A percentile compares a stretch with the other conserved stretches of the same genome.
phyloP scores from a whole-genome alignment of 2,888 invertebrate species.

The Phania funesta region DNA sequence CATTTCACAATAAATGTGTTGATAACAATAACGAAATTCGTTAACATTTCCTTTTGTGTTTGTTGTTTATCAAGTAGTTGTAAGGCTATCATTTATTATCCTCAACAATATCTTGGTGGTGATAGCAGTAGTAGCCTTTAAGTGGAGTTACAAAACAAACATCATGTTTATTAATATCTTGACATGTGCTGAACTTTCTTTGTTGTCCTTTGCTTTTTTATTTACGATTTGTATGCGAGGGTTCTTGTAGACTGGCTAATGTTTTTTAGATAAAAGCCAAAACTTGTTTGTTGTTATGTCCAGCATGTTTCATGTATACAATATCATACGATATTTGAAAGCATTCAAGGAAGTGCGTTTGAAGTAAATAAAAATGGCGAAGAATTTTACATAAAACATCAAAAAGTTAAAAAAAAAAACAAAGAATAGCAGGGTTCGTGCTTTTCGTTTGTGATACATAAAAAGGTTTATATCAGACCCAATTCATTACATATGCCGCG shows the following conservation, averaged over 20 bases:
- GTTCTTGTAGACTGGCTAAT: not conserved
- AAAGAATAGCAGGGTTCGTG: no score
- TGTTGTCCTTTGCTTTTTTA: not conserved
- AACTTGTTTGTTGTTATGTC: not conserved
- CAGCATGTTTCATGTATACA: no score
- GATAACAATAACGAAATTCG: constrained; percentile 62
- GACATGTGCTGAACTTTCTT: constrained; percentile 15
- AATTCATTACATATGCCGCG: no score
- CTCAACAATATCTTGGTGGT: not conserved
- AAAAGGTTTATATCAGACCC: no score
- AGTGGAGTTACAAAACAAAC: not conserved
- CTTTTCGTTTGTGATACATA: no score
- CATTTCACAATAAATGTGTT: constrained; percentile 57
- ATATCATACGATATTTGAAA: not conserved
- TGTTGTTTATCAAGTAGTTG: not conserved
- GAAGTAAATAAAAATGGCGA: no score
- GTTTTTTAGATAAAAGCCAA: not conserved
- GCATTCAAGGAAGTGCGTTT: no score
- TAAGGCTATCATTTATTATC: constrained; percentile 29
- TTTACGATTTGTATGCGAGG: not conserved
- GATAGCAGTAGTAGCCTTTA: not conserved
- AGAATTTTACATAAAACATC: no score
- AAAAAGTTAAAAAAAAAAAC: no score
- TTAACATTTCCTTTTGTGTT: constrained; percentile 41
- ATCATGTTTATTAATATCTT: constrained; percentile 46